Conservation (phyloP, 2,113 vertebrate species). For the Artemisiospiza belli region DNA sequence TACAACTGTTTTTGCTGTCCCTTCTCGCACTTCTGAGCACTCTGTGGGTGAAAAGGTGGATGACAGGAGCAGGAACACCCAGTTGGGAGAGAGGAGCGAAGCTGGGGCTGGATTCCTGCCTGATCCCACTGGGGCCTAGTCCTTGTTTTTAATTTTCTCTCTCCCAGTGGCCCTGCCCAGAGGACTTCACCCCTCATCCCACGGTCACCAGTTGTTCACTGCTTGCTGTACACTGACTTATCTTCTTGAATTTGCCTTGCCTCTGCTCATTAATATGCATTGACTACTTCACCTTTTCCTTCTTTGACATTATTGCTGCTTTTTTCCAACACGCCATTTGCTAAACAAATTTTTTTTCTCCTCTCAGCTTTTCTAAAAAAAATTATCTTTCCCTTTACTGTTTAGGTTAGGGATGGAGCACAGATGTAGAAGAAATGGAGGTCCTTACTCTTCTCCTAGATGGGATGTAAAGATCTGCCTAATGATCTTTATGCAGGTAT, state of each 20-base stretch:
- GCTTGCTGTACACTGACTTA: slow-evolving; percentile 1
- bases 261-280: not conserved
- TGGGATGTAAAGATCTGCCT: not conserved
- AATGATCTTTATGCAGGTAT: not conserved
- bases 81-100: not conserved
- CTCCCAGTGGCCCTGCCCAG: slow-evolving; percentile 12
- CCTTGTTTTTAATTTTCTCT: not conserved
- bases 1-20: not conserved
- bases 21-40: rapidly evolving
- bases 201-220: slow-evolving; percentile 17
- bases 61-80: not conserved
- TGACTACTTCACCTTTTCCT: not conserved
- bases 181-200: not conserved
- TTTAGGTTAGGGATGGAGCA: not conserved
- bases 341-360: not conserved
- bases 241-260: not conserved
- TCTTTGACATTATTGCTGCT: not conserved
- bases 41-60: rapidly evolving
- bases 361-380: not conserved
- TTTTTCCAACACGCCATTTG: not conserved
- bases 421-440: not conserved
- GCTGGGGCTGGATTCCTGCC: not conserved
- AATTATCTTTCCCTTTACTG: not conserved
- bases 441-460: not conserved
- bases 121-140: rapidly evolving